These are phyloP conservation scores for Ctenopoma multispine DNA, from an alignment of 2,797 vertebrate genomes.

Conservation along the genomic window DNA sequence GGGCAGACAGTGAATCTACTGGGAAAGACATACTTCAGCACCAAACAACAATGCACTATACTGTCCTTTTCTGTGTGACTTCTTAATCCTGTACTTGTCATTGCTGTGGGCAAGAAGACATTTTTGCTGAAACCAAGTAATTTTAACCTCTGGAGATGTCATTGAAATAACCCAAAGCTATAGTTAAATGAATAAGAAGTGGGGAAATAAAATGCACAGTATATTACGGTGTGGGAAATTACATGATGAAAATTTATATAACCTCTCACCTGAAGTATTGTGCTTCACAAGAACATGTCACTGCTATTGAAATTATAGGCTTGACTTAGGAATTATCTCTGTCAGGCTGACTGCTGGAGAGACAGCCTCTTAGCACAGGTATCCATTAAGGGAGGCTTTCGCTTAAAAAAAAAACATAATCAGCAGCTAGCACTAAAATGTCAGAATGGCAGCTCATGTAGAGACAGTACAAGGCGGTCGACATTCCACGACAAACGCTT, in stretches of 20 bases:
- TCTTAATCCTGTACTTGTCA: conserved; percentile 52
- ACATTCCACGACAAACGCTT: not conserved
- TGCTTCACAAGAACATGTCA: conserved; percentile 17
- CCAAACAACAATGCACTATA: conserved; percentile 37
- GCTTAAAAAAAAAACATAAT: conserved; percentile 21
- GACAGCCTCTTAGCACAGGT: conserved; percentile 12
- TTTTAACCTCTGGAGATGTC: conserved; percentile 46
- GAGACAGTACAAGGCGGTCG: conserved; percentile 1
- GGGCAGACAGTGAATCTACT: conserved; percentile 28
- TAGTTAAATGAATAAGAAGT: conserved; percentile 16
- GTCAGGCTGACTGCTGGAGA: conserved; percentile 11
- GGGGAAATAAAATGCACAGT: not conserved
- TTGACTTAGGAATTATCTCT: not conserved
- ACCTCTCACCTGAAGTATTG: not conserved
- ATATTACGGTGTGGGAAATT: conserved; percentile 1
- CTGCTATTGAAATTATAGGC: conserved; percentile 15
- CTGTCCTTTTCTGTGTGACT: conserved; percentile 35
- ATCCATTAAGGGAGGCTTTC: conserved; percentile 13
- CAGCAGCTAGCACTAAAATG: conserved; percentile 33
- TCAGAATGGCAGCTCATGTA: conserved; percentile 18
- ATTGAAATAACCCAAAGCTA: conserved; percentile 11
- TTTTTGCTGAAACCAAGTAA: conserved; percentile 25
- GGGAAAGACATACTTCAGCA: conserved; percentile 41
- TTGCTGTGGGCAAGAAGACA: conserved; percentile 38
- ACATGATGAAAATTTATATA: not conserved